A percentile compares a stretch with the other conserved stretches of the same genome.
phyloP scores from a whole-genome alignment of 2,113 vertebrate genomes.

The Limnothrissa miodon region DNA sequence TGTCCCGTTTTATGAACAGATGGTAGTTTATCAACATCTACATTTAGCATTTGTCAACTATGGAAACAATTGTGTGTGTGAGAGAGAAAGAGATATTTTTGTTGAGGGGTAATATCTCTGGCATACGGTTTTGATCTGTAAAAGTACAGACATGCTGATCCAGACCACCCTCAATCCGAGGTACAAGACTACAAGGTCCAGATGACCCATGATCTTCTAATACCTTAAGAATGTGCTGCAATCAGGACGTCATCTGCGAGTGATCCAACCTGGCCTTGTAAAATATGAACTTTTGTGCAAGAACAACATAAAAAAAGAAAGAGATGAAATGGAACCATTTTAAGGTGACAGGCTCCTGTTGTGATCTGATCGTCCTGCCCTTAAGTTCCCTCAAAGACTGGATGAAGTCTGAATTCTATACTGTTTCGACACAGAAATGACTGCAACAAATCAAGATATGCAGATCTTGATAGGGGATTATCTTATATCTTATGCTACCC shows the following conservation, averaged over 20 bases:
- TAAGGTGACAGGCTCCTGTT: neutral
- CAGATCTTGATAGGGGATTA: neutral
- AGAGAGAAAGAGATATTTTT: constrained; percentile 44
- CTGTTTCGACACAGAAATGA: neutral
- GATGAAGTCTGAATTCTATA: neutral
- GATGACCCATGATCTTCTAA: constrained; percentile 66
- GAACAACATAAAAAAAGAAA: neutral
- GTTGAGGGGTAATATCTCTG: constrained; percentile 34
- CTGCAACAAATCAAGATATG: neutral
- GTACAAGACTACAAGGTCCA: constrained; percentile 54
- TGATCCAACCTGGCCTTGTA: constrained; percentile 50
- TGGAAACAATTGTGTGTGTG: constrained; percentile 23
- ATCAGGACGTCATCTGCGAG: constrained; percentile 53
- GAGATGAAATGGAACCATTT: neutral
- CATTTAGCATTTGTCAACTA: neutral
- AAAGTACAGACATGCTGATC: constrained; percentile 44
- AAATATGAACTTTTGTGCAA: constrained; percentile 46
- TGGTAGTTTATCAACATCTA: constrained; percentile 10
- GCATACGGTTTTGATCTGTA: constrained; percentile 60
- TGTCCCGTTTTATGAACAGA: constrained; percentile 10
- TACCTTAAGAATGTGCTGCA: constrained; percentile 63
- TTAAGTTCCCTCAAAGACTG: neutral
- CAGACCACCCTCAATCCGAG: constrained; percentile 58
- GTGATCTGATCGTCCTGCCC: neutral
- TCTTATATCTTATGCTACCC: neutral